Conservation (phyloP, 2,113 vertebrate genomes). For the Jacana jacana region DNA sequence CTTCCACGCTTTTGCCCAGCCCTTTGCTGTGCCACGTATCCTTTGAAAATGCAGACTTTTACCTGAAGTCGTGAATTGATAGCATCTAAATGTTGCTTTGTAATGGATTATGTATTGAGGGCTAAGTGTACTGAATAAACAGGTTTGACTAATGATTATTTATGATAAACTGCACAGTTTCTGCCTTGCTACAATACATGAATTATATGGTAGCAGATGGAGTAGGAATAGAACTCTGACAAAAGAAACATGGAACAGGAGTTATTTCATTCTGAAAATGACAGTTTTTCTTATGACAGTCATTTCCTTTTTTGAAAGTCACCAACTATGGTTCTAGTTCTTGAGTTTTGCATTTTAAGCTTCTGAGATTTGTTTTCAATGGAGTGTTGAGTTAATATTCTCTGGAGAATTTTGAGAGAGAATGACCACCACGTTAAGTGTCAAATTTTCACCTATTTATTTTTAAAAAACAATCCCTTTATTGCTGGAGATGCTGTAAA, state of each 20-base stretch:
- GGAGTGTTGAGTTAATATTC: background rate
- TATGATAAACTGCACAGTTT: background rate
- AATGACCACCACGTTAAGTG: background rate
- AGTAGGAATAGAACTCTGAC: background rate
- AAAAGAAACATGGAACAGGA: background rate
- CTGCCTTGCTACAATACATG: background rate
- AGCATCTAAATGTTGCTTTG: background rate
- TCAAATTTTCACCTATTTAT: background rate
- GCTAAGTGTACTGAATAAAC: background rate
- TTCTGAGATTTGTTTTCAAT: background rate
- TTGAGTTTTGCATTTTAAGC: background rate
- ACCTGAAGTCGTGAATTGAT: background rate
- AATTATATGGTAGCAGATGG: background rate
- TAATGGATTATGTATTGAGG: background rate
- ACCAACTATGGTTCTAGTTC: background rate
- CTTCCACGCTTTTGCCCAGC: constrained; percentile 97
- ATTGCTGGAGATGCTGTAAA: background rate
- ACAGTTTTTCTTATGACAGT: background rate
- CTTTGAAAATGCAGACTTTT: constrained; percentile 63
- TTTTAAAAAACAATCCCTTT: background rate
- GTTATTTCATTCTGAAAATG: background rate
- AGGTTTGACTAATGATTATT: background rate
- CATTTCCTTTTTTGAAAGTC: background rate
- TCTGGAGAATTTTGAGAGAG: background rate
- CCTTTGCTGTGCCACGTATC: constrained; percentile 99